Evolutionary conservation across 2,113 vertebrate species (phyloP), one percentile per base, ranked within the genome.

Genomic region (Gorsachius goisagi): DNA sequence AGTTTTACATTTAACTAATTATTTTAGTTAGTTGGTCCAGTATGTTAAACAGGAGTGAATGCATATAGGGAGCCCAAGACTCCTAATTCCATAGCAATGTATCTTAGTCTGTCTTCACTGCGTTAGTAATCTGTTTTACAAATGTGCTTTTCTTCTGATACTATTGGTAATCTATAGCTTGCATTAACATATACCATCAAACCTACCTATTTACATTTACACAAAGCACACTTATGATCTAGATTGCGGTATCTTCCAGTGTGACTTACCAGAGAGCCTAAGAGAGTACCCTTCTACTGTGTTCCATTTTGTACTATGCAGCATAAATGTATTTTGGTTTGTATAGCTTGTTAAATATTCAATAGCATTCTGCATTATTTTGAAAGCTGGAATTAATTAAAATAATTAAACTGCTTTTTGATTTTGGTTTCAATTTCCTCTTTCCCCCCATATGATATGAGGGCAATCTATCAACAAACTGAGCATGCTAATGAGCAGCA

Each of bases 1-100:
- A 94, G 89, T 98, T 98, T 95, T 94, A 89, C 93, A 96, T 97
- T 90, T 91, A 93, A 83, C 60, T 95, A 94, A 92, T 93, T 94
- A 94, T 67, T 92, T 93, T 94, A 85, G 93, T 96, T 95, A 96
- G 92, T 97, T 97, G 96, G 37, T 91, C 79, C 94, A 96, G 81
- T 91, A 93, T 96, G 85, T 96, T 96, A 94, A 92, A 93, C 92
- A 55, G 45, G 32, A 95, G 33, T 62, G 89, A 91, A 63, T 35
- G 58, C 53, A 39, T 58, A 74, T 35, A 74, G 53, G 78, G 73
- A 94, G 52, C 68, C 58, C 33, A 80, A 67, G 90, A 89, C 50
- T 78, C 69, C 32, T 45, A 33, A 24, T 90, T 94, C 60, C 7
- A 20, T 5, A 92, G 44, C 50, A 77, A 15, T 35, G 9, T 78